These are phyloP conservation scores for Oryzias dopingdopingensis DNA, from an alignment of 2,797 vertebrate species.

Conservation along the genomic window DNA sequence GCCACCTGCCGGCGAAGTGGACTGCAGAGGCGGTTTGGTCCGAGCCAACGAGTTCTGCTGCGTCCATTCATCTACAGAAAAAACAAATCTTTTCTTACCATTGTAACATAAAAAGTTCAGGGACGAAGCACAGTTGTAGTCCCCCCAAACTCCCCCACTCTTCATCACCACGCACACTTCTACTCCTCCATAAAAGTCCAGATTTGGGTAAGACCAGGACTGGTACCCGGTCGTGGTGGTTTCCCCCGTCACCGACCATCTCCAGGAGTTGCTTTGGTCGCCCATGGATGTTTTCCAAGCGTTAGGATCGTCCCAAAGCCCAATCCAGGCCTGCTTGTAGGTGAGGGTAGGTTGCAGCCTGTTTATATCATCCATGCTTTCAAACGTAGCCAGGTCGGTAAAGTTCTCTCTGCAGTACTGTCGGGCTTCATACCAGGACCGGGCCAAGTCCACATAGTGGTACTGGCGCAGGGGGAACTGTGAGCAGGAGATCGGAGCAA, in stretches of 20 bases:
- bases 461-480: background rate
- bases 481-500: conserved; percentile 4
- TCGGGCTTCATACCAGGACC: conserved; percentile 11
- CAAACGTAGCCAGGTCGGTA: conserved; percentile 28
- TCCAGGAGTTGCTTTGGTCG: conserved; percentile 31
- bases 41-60: no score
- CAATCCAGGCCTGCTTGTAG: conserved; percentile 30
- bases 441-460: background rate
- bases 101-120: conserved; percentile 15
- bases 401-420: conserved; percentile 36
- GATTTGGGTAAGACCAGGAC: rapidly evolving
- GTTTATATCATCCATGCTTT: conserved; percentile 5
- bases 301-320: conserved; percentile 22
- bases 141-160: rapidly evolving
- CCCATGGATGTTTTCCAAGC: conserved; percentile 13
- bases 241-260: conserved; percentile 28
- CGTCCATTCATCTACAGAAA: background rate
- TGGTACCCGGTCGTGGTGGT: background rate
- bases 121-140: rapidly evolving
- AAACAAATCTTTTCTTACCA: conserved; percentile 17
- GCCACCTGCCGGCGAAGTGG: no score
- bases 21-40: no score
- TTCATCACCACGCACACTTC: background rate
- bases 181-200: rapidly evolving
- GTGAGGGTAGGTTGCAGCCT: background rate